These are phyloP conservation scores for Heliconius erato DNA, from an alignment of 2,888 invertebrate genomes.

Conservation along the genomic window DNA sequence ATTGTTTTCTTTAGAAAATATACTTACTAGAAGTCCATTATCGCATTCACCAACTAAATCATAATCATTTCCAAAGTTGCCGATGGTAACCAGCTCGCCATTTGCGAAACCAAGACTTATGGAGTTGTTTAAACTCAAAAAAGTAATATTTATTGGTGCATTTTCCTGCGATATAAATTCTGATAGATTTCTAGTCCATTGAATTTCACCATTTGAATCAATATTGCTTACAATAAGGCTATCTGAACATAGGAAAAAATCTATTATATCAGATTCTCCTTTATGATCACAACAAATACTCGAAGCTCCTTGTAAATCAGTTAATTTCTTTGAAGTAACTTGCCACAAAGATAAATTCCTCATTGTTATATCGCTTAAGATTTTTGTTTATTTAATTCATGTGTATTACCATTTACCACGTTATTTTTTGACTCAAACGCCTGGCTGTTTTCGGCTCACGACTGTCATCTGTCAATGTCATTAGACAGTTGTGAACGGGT, in stretches of 20 bases:
- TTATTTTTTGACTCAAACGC: slow-evolving; percentile 24
- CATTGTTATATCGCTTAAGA: slow-evolving; percentile 60
- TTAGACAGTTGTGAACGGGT: background rate
- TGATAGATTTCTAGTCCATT: slow-evolving; percentile 71
- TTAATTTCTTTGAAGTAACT: slow-evolving; percentile 63
- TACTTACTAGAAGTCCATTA: slow-evolving; percentile 72
- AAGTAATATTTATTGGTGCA: slow-evolving; percentile 77
- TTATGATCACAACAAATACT: slow-evolving; percentile 71
- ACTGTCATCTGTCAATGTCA: slow-evolving; percentile 12
- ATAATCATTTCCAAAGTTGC: slow-evolving; percentile 63
- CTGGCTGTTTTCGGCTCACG: background rate
- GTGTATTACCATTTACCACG: slow-evolving; percentile 32
- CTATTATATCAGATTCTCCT: slow-evolving; percentile 65
- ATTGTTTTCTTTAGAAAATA: background rate
- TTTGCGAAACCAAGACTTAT: slow-evolving; percentile 73
- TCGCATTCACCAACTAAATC: slow-evolving; percentile 72
- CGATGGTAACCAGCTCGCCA: slow-evolving; percentile 75
- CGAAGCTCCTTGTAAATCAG: slow-evolving; percentile 59
- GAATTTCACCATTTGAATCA: slow-evolving; percentile 64
- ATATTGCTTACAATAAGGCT: slow-evolving; percentile 71
- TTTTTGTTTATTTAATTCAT: background rate
- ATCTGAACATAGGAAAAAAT: slow-evolving; percentile 73
- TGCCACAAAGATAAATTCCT: slow-evolving; percentile 76
- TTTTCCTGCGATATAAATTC: slow-evolving; percentile 73
- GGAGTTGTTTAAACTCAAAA: slow-evolving; percentile 69